Conservation (phyloP, 2,113 vertebrate species). For the Vulpes ferrilata region DNA sequence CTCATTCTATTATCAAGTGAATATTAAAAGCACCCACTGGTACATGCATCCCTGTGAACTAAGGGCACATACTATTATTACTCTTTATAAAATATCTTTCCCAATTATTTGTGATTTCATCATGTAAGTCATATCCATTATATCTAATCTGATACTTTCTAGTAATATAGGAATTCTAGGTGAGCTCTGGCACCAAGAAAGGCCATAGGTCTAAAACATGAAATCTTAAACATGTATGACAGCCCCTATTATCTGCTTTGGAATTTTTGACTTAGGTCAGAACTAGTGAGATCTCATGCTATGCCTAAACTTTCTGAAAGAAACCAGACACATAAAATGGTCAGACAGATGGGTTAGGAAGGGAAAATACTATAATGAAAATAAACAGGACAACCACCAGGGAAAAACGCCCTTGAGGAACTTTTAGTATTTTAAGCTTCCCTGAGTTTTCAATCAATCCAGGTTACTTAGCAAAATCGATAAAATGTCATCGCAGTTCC, state of each 20-base stretch:
- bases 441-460: slow-evolving; percentile 72
- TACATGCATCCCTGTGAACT: not conserved
- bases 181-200: not conserved
- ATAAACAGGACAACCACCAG: not conserved
- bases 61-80: not conserved
- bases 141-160: not conserved
- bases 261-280: not conserved
- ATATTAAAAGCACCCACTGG: not conserved
- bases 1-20: not conserved
- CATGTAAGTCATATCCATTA: not conserved
- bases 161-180: not conserved
- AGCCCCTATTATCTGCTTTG: not conserved
- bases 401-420: slow-evolving; percentile 37
- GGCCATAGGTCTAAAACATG: not conserved
- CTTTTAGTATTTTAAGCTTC: slow-evolving; percentile 51
- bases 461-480: slow-evolving; percentile 67
- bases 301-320: not conserved
- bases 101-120: not conserved
- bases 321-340: not conserved
- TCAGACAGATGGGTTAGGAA: not conserved
- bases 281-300: not conserved
- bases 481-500: slow-evolving; percentile 46
- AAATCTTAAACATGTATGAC: not conserved
- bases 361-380: slow-evolving; percentile 41
- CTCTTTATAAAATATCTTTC: not conserved